Conservation (phyloP, 2,113 vertebrate species). For the Uria aalge region DNA sequence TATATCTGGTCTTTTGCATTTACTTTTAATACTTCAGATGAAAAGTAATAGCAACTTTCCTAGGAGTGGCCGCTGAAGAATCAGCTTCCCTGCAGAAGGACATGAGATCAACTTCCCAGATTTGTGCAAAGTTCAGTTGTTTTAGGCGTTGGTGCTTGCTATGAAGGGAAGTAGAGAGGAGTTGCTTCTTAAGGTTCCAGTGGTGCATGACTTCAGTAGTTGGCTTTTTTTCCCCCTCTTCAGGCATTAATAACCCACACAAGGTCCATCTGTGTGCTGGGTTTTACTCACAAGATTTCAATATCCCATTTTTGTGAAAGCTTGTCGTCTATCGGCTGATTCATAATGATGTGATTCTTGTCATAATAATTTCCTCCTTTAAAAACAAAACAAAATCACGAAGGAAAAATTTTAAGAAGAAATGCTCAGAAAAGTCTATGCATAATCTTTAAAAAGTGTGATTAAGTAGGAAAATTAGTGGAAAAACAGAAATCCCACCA, state of each 20-base stretch:
- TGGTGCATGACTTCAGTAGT: conserved; percentile 45
- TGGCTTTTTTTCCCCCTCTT: background rate
- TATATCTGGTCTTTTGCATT: background rate
- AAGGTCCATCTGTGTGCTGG: background rate
- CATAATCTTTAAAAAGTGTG: background rate
- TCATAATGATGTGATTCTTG: conserved; percentile 78
- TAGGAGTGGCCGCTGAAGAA: background rate
- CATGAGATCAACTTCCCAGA: background rate
- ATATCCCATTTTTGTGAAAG: conserved; percentile 80
- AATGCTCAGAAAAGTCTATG: background rate
- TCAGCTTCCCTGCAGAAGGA: background rate
- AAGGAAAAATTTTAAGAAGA: background rate
- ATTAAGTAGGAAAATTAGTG: background rate
- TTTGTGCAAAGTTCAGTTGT: background rate
- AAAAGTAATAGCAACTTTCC: background rate
- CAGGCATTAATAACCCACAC: background rate
- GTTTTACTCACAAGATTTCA: conserved; percentile 73
- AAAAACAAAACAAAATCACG: conserved; percentile 17
- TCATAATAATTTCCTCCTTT: conserved; percentile 79
- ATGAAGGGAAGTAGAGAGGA: background rate
- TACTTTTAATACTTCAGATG: background rate
- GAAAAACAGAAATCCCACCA: background rate
- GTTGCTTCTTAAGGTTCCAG: conserved; percentile 4
- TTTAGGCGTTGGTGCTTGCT: background rate
- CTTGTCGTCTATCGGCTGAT: conserved; percentile 43